These are phyloP conservation scores for Caenorhabditis panamensis DNA, from an alignment of 2,888 invertebrate genomes.

Conservation along the genomic window DNA sequence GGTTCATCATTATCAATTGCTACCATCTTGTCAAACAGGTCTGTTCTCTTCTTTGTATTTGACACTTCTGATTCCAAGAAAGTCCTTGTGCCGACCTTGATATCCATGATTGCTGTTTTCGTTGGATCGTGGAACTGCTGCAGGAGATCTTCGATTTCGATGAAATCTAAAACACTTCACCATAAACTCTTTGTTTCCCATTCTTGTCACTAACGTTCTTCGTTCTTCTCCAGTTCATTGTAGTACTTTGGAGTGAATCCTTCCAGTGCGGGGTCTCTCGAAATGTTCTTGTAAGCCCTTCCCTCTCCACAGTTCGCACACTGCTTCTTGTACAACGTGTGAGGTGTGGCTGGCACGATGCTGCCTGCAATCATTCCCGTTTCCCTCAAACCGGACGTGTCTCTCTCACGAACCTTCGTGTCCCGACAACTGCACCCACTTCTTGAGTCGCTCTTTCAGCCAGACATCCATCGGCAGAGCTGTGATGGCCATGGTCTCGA, in stretches of 20 bases:
- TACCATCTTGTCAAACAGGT: conserved; percentile 96
- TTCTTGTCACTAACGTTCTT: conserved; percentile 81
- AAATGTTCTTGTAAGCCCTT: conserved; percentile 82
- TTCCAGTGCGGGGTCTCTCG: conserved; percentile 69
- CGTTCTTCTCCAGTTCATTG: conserved; percentile 82
- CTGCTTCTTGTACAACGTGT: conserved; percentile 81
- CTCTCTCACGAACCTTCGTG: conserved; percentile 73
- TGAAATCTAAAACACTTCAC: conserved; percentile 85
- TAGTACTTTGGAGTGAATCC: conserved; percentile 82
- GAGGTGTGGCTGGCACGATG: conserved; percentile 80
- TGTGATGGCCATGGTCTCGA: conserved; percentile 81
- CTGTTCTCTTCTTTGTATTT: conserved; percentile 89
- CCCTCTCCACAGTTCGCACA: conserved; percentile 82
- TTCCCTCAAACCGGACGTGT: not conserved
- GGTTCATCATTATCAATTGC: conserved; percentile 91
- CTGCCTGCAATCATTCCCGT: conserved; percentile 65
- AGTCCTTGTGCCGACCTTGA: conserved; percentile 94
- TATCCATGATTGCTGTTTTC: conserved; percentile 96
- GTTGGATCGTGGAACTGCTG: conserved; percentile 92
- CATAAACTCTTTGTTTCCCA: not conserved
- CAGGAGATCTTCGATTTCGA: conserved; percentile 94
- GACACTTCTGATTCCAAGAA: conserved; percentile 95
- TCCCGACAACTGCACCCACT: conserved; percentile 79
- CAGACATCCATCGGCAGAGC: conserved; percentile 80
- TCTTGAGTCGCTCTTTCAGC: conserved; percentile 80